These are phyloP conservation scores for Junonia oenone DNA, from an alignment of 2,888 invertebrate genomes.

Conservation along the genomic window DNA sequence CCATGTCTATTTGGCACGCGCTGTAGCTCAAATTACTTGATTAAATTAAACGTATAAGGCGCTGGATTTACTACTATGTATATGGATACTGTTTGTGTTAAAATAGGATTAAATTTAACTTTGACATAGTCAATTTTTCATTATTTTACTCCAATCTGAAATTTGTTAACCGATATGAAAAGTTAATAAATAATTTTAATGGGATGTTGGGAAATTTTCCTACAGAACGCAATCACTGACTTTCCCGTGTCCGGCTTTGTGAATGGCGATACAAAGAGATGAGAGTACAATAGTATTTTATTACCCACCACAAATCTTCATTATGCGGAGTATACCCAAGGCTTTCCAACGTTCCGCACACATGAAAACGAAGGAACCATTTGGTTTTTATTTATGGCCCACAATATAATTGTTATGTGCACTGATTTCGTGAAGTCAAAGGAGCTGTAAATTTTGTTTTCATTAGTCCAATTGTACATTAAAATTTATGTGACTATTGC, in stretches of 20 bases:
- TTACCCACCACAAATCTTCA: constrained; percentile 62
- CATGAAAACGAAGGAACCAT: constrained; percentile 50
- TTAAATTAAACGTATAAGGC: no score
- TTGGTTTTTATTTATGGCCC: constrained; percentile 55
- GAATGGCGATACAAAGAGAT: constrained; percentile 35
- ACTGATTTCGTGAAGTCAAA: constrained; percentile 5
- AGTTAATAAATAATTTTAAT: constrained; percentile 18
- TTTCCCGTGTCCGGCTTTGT: constrained; percentile 29
- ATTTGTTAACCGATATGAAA: background rate
- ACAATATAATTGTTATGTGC: constrained; percentile 33
- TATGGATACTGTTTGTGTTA: no score
- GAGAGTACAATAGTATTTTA: constrained; percentile 45
- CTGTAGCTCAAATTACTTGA: no score
- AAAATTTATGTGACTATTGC: background rate
- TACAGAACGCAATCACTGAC: constrained; percentile 17
- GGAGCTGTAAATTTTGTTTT: background rate
- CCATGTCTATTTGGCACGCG: no score
- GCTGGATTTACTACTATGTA: no score
- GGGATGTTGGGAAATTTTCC: constrained; percentile 12
- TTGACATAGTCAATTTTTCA: no score
- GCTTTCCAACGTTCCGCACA: constrained; percentile 46
- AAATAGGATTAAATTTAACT: no score
- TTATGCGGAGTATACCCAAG: constrained; percentile 44
- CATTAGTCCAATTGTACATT: background rate
- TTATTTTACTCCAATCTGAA: background rate